A percentile compares a stretch with the other conserved stretches of the same genome.
Evolutionary conservation across 2,113 vertebrate genomes (phyloP).

Genomic region (Saccopteryx leptura): DNA sequence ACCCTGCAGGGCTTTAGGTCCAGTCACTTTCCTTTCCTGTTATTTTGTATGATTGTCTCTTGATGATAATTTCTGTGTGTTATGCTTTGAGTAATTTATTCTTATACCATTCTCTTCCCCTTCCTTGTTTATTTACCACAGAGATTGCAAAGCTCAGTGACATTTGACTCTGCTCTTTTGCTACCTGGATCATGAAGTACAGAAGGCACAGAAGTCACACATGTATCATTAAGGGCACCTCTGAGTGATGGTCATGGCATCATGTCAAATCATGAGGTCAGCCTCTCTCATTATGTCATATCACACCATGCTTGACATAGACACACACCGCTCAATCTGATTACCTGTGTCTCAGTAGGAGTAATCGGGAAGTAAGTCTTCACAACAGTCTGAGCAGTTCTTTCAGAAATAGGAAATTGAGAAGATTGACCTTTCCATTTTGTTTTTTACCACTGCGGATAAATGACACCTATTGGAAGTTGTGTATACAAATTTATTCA

Average conservation of each 20-base stretch:
- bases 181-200: background rate
- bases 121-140: constrained; percentile 23
- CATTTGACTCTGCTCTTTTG: constrained; percentile 57
- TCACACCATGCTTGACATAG: constrained; percentile 31
- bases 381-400: background rate
- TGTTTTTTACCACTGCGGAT: background rate
- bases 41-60: constrained; percentile 5
- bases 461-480: background rate
- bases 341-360: background rate
- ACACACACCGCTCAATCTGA: constrained; percentile 35
- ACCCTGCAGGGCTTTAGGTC: background rate
- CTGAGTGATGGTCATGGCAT: background rate
- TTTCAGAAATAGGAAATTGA: background rate
- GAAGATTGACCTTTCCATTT: background rate
- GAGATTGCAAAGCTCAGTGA: background rate
- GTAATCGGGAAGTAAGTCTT: background rate
- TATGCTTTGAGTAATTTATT: constrained; percentile 30
- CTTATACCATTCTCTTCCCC: background rate
- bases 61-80: background rate
- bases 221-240: background rate
- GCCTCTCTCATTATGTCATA: background rate
- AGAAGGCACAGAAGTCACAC: background rate
- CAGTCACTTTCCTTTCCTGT: background rate
- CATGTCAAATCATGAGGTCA: constrained; percentile 33
- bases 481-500: background rate